Evolutionary conservation across 2,113 vertebrate genomes (phyloP).

Genomic region (Spheniscus mendiculus): DNA sequence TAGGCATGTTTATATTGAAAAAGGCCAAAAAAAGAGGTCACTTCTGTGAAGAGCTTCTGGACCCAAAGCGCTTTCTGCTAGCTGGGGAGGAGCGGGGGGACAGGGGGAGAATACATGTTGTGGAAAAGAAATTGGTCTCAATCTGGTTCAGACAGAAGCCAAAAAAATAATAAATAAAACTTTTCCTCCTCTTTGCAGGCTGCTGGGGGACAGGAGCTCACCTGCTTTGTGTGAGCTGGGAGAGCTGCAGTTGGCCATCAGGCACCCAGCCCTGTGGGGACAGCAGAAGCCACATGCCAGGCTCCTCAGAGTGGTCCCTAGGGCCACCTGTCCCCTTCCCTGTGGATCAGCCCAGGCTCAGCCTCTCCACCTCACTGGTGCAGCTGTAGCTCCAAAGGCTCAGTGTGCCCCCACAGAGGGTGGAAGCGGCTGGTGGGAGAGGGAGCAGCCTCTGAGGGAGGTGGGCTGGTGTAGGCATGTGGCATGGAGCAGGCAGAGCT

Average conservation of each 20-base stretch:
- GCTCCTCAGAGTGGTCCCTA: neutral
- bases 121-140: neutral
- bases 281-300: neutral
- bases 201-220: neutral
- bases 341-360: neutral
- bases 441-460: neutral
- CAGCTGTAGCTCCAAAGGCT: neutral
- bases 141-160: neutral
- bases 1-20: neutral
- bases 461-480: neutral
- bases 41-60: neutral
- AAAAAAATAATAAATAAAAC: neutral
- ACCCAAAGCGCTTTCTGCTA: neutral
- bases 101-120: neutral
- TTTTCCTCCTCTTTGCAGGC: neutral
- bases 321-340: neutral
- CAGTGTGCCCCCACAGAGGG: neutral
- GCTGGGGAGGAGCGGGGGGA: rapidly evolving
- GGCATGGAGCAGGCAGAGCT: neutral
- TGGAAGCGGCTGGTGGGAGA: neutral
- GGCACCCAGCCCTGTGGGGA: neutral
- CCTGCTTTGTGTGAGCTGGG: neutral
- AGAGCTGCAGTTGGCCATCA: neutral
- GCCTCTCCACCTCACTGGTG: neutral
- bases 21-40: neutral